A percentile compares a stretch with the other conserved stretches of the same genome.
phyloP scores from a whole-genome alignment of 2,113 vertebrate genomes.

The Aplodontia rufa region DNA sequence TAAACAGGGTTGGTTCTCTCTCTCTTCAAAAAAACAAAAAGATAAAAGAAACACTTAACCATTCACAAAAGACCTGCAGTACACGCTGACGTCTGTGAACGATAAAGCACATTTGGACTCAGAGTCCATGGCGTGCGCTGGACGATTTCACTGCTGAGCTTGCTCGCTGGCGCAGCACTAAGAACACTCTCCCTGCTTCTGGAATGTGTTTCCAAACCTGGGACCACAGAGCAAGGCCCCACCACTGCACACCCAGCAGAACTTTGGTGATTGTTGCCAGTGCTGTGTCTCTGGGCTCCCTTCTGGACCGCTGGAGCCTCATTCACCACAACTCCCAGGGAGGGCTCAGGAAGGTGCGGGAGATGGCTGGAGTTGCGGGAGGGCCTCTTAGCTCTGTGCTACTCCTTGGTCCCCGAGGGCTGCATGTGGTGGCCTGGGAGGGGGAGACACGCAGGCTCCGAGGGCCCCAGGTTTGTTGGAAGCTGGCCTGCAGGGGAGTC shows the following conservation, averaged over 20 bases:
- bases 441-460: neutral
- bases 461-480: neutral
- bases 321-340: too few species aligned
- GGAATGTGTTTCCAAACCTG: neutral
- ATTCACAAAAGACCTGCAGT: neutral
- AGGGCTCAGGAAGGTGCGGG: neutral
- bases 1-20: too few species aligned
- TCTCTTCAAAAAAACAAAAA: too few species aligned
- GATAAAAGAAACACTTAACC: too few species aligned
- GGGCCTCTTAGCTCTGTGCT: neutral
- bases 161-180: fast-evolving
- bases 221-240: neutral
- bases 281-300: neutral
- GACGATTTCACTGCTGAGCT: neutral
- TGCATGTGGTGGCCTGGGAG: neutral
- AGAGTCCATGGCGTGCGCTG: fast-evolving
- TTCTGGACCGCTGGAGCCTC: fast-evolving
- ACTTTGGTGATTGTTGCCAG: too few species aligned
- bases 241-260: neutral
- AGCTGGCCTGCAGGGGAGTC: neutral
- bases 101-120: neutral
- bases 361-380: fast-evolving
- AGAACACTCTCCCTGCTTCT: neutral
- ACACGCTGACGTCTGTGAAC: neutral
- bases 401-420: neutral